phyloP scores from a whole-genome alignment of 2,888 invertebrate genomes.

The Seira sanloemensis region DNA sequence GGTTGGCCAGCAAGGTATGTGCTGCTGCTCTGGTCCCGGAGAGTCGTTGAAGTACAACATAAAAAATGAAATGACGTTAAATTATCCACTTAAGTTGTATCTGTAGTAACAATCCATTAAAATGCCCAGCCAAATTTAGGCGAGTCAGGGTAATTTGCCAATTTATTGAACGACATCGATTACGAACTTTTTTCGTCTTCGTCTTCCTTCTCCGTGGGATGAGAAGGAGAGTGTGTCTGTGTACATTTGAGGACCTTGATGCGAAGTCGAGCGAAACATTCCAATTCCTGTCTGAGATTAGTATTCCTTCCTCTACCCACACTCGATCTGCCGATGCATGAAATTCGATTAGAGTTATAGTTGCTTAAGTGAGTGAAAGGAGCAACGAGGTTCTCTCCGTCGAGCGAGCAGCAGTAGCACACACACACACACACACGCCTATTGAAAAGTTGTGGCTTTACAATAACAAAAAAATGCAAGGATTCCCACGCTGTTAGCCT shows the following conservation, averaged over 20 bases:
- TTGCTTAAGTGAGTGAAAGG: conserved; percentile 7
- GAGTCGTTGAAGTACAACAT: not conserved
- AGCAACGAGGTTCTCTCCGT: not conserved
- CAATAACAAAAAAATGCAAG: conserved; percentile 8
- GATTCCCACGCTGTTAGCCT: conserved; percentile 9
- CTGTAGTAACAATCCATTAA: conserved; percentile 6
- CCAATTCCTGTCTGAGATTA: conserved; percentile 17
- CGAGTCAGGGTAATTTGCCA: conserved; percentile 5
- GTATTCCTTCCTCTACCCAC: conserved; percentile 6
- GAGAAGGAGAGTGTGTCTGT: not conserved
- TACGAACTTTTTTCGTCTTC: conserved; percentile 11
- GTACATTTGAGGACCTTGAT: conserved; percentile 6
- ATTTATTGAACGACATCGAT: conserved; percentile 19
- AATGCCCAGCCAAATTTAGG: not conserved
- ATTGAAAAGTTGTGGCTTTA: conserved; percentile 8
- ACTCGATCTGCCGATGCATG: conserved; percentile 8
- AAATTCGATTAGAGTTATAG: conserved; percentile 17
- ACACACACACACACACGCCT: too few species aligned
- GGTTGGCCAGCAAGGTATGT: not conserved
- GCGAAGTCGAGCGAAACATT: not conserved
- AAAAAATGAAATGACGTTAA: conserved; percentile 15
- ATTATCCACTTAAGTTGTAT: conserved; percentile 19
- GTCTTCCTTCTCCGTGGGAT: too few species aligned
- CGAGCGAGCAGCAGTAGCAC: too few species aligned
- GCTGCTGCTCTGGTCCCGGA: too few species aligned